Percentiles rank a stretch among this genome's conserved stretches.
These are phyloP conservation scores for Porites lobata DNA, from an alignment of 92 coral and sea anemone species.

Conservation along the genomic window DNA sequence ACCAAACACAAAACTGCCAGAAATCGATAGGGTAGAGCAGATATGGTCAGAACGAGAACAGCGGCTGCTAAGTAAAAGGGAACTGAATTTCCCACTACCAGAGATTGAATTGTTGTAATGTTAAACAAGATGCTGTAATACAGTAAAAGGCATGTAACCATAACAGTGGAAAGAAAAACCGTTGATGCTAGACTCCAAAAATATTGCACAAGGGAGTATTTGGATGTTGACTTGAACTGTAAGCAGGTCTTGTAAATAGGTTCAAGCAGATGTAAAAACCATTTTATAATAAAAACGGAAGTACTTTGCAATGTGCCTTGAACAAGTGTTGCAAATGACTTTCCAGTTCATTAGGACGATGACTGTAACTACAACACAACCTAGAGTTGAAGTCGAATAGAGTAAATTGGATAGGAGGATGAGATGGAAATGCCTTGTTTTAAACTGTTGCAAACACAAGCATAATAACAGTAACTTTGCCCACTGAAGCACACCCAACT, in stretches of 20 bases:
- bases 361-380: no score
- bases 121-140: no score
- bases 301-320: background rate
- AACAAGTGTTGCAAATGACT: background rate
- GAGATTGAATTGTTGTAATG: background rate
- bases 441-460: no score
- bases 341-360: background rate
- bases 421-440: no score
- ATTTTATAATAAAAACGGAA: background rate
- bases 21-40: conserved; percentile 2
- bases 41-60: background rate
- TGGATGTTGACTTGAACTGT: background rate
- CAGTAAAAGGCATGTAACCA: background rate
- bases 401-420: no score
- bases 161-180: conserved; percentile 1
- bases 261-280: background rate
- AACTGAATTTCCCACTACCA: background rate
- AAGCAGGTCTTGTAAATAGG: background rate
- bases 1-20: background rate
- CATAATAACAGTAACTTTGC: no score
- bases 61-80: background rate
- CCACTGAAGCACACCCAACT: no score
- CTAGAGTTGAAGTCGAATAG: no score
- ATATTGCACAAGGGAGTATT: conserved; percentile 1
- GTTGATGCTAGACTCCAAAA: background rate